phyloP scores from a whole-genome alignment of 2,113 vertebrate species.

The Hoplias malabaricus region DNA sequence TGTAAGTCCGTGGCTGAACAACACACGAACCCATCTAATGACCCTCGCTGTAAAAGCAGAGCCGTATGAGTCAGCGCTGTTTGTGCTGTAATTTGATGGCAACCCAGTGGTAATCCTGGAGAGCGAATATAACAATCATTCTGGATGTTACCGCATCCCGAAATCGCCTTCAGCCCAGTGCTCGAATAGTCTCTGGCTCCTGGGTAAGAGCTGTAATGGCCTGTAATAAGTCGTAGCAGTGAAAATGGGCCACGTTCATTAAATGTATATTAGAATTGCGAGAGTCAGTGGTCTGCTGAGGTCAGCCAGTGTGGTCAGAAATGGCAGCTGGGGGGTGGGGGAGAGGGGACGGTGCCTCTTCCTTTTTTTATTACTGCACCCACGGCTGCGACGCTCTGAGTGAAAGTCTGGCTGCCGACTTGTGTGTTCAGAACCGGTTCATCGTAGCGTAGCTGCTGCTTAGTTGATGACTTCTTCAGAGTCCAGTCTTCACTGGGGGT shows the following conservation, averaged over 20 bases:
- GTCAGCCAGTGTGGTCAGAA: background rate
- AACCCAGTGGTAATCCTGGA: background rate
- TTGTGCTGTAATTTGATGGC: too few relatives aligned
- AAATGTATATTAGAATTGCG: background rate
- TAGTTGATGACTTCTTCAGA: background rate
- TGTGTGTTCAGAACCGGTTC: background rate
- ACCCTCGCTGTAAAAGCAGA: background rate
- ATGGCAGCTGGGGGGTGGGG: background rate
- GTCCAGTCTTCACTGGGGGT: too few relatives aligned
- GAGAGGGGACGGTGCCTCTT: conserved; percentile 6
- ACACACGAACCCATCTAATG: too few relatives aligned
- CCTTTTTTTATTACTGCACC: background rate
- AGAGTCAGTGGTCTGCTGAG: background rate
- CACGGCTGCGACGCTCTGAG: background rate
- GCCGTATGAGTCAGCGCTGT: background rate
- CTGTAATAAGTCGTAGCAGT: too few relatives aligned
- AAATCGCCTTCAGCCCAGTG: background rate
- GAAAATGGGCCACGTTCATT: background rate
- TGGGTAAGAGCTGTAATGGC: background rate
- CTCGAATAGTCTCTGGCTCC: background rate
- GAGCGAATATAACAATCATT: background rate
- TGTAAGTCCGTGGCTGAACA: too few relatives aligned
- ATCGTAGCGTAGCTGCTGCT: background rate
- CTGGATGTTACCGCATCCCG: background rate
- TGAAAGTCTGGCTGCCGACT: too few relatives aligned